A percentile compares a stretch with the other conserved stretches of the same genome.
phyloP scores from a whole-genome alignment of 2,113 vertebrate genomes.

The Cynoglossus semilaevis region DNA sequence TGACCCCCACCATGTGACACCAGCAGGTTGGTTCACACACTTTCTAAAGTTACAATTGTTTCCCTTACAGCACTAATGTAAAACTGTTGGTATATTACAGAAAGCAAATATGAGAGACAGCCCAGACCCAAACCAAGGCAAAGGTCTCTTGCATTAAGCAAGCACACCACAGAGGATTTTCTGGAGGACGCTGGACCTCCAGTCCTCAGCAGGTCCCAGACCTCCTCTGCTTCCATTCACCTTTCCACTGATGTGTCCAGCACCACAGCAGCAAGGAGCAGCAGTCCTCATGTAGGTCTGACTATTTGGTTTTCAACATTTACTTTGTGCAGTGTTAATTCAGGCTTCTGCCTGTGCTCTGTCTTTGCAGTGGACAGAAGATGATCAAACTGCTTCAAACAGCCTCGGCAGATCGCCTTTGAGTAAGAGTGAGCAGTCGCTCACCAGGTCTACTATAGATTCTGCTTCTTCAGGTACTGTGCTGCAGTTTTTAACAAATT shows the following conservation, averaged over 20 bases:
- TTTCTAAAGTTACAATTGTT: background rate
- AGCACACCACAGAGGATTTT: constrained; percentile 46
- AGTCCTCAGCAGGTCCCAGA: constrained; percentile 41
- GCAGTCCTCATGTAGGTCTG: constrained; percentile 62
- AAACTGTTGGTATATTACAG: constrained; percentile 39
- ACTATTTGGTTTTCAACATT: background rate
- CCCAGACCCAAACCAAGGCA: constrained; percentile 78
- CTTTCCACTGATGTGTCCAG: constrained; percentile 47
- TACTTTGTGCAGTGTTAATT: background rate
- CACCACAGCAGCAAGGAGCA: constrained; percentile 34
- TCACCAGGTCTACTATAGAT: constrained; percentile 48
- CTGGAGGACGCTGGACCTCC: constrained; percentile 45
- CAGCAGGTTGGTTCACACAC: constrained; percentile 68
- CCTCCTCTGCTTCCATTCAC: constrained; percentile 56
- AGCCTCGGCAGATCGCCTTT: constrained; percentile 49
- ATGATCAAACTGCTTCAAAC: constrained; percentile 32
- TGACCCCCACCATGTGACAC: constrained; percentile 40
- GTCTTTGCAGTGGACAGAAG: constrained; percentile 66
- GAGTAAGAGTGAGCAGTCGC: constrained; percentile 44
- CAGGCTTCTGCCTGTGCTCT: constrained; percentile 10
- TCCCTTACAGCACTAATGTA: background rate
- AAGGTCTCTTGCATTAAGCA: constrained; percentile 63
- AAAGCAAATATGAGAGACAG: constrained; percentile 45
- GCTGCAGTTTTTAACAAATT: background rate
- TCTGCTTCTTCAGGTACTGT: constrained; percentile 66